Evolutionary conservation across 2,888 invertebrate genomes (phyloP).

Genomic region (Ferdinandea cuprea): DNA sequence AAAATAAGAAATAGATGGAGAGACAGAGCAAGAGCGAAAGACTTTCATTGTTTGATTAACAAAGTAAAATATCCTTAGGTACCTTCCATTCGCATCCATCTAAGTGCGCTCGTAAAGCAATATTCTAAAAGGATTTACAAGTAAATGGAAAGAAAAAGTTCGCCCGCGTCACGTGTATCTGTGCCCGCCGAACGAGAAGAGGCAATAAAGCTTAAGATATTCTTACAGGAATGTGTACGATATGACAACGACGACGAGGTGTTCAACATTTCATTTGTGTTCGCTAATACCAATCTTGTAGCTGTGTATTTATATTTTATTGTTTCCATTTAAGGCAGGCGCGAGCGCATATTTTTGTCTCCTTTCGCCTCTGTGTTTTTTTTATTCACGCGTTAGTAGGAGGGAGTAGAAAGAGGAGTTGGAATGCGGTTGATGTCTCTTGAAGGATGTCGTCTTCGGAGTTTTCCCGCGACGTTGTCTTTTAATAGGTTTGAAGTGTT

Average conservation of each 20-base stretch:
- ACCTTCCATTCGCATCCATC: too few species aligned
- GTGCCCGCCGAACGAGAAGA: background rate
- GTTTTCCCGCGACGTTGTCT: constrained; percentile 1
- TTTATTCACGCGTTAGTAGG: background rate
- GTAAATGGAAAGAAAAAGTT: background rate
- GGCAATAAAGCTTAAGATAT: background rate
- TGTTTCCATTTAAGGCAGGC: constrained; percentile 31
- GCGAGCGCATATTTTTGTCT: constrained; percentile 17
- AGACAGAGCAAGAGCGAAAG: too few species aligned
- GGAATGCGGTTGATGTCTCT: constrained; percentile 11
- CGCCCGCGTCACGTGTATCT: constrained; percentile 24
- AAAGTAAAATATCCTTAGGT: constrained; percentile 54
- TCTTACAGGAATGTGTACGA: background rate
- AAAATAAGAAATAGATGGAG: too few species aligned
- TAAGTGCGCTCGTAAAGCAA: too few species aligned
- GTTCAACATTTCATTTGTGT: constrained; percentile 30
- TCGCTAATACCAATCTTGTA: constrained; percentile 30
- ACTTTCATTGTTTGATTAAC: constrained; percentile 49
- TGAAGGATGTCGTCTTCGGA: constrained; percentile 17
- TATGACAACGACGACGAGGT: background rate
- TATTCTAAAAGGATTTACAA: constrained; percentile 41
- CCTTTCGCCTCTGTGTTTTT: constrained; percentile 4
- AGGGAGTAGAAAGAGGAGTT: background rate
- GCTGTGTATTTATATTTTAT: constrained; percentile 14
- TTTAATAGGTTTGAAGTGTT: constrained; percentile 54